These are phyloP conservation scores for Laodelphax striatellus DNA, from an alignment of 1,140 invertebrate species.

Conservation along the genomic window DNA sequence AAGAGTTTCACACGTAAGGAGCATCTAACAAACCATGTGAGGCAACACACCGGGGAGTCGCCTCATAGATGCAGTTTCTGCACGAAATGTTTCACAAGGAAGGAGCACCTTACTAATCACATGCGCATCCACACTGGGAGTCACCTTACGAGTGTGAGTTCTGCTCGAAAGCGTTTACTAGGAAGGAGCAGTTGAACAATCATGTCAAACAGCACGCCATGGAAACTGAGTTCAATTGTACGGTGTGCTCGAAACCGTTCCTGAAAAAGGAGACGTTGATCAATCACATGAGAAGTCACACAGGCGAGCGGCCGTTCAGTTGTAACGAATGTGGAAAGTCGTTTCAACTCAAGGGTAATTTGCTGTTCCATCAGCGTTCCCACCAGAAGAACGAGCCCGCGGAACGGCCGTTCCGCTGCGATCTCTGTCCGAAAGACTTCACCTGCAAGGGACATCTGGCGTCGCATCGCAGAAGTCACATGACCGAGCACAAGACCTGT, in stretches of 20 bases:
- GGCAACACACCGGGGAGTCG: conserved; percentile 50
- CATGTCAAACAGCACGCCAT: conserved; percentile 80
- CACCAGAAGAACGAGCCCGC: conserved; percentile 74
- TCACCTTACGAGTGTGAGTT: conserved; percentile 64
- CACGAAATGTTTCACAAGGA: conserved; percentile 72
- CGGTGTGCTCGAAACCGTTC: conserved; percentile 74
- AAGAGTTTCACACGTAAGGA: conserved; percentile 73
- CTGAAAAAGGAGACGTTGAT: conserved; percentile 69
- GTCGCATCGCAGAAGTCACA: conserved; percentile 76
- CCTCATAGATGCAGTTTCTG: conserved; percentile 72
- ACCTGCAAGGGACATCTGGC: conserved; percentile 85
- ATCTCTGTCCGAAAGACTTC: conserved; percentile 92
- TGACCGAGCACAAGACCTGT: conserved; percentile 66
- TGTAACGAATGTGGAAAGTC: conserved; percentile 93
- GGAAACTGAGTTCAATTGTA: conserved; percentile 72
- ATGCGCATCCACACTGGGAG: conserved; percentile 60
- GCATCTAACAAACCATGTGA: conserved; percentile 65
- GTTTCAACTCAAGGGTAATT: conserved; percentile 86
- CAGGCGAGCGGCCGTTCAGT: conserved; percentile 68
- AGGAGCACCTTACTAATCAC: conserved; percentile 68
- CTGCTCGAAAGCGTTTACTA: conserved; percentile 66
- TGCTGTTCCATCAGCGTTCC: conserved; percentile 82
- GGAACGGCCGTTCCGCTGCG: conserved; percentile 84
- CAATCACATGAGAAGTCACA: conserved; percentile 74
- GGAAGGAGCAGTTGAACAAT: conserved; percentile 66